phyloP scores from a whole-genome alignment of 2,888 invertebrate species.

The Stenodera caucasica region DNA sequence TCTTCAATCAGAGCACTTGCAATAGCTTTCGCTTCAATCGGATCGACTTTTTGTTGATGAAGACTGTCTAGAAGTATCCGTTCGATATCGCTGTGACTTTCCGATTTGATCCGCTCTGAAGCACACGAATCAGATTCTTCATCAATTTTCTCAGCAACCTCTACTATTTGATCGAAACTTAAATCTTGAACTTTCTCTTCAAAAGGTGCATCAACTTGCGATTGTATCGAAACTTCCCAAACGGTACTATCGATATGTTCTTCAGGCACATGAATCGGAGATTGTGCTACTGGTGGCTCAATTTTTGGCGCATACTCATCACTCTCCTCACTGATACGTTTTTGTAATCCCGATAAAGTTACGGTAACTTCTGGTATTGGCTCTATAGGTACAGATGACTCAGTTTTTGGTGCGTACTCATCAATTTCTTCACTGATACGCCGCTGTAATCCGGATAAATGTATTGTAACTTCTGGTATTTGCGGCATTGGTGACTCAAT shows the following conservation, averaged over 20 bases:
- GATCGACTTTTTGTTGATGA: constrained; percentile 54
- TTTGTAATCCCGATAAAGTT: constrained; percentile 53
- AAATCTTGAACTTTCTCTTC: constrained; percentile 51
- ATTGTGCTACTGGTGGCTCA: constrained; percentile 23
- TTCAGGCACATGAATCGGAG: constrained; percentile 54
- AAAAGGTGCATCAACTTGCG: constrained; percentile 46
- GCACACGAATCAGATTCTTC: constrained; percentile 50
- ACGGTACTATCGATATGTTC: constrained; percentile 58
- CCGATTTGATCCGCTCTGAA: constrained; percentile 51
- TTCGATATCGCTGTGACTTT: constrained; percentile 54
- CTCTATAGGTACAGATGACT: too few species aligned
- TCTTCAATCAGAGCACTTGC: constrained; percentile 59
- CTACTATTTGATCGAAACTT: constrained; percentile 21
- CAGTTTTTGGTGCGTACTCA: too few species aligned
- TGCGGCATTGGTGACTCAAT: too few species aligned
- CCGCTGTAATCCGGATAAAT: constrained; percentile 53
- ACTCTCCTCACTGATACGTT: constrained; percentile 54
- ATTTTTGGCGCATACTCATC: constrained; percentile 31
- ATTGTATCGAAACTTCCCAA: constrained; percentile 59
- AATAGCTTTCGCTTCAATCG: constrained; percentile 58
- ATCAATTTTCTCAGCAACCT: constrained; percentile 45
- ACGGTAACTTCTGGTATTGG: constrained; percentile 54
- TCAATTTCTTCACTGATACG: constrained; percentile 55
- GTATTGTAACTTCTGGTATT: constrained; percentile 55
- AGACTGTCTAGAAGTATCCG: constrained; percentile 53